phyloP scores from a whole-genome alignment of 2,888 invertebrate genomes.

The Macroteleia sp. region DNA sequence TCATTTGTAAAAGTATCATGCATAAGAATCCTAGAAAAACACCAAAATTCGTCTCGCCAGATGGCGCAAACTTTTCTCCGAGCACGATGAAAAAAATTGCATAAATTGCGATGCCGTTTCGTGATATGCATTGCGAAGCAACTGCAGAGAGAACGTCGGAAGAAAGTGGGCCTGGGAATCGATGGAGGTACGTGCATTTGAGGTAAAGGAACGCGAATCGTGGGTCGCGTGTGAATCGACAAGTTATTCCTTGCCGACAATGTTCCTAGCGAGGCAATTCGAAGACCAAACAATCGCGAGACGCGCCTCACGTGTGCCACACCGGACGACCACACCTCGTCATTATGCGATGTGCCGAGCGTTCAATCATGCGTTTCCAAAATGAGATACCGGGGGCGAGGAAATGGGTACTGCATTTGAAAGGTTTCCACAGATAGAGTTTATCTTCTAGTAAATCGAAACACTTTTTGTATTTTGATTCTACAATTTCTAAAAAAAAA shows the following conservation, averaged over 20 bases:
- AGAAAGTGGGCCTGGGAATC: constrained; percentile 66
- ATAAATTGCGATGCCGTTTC: constrained; percentile 45
- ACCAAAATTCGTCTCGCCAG: constrained; percentile 37
- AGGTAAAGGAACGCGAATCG: constrained; percentile 66
- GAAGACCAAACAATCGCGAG: constrained; percentile 69
- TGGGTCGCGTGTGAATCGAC: constrained; percentile 77
- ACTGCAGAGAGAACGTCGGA: constrained; percentile 30
- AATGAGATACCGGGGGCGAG: not conserved
- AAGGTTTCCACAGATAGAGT: too few species aligned
- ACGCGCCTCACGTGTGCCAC: constrained; percentile 67
- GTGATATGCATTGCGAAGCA: constrained; percentile 51
- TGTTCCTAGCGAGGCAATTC: constrained; percentile 70
- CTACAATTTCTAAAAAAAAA: too few species aligned
- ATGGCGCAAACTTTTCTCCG: constrained; percentile 35
- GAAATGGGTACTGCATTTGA: too few species aligned
- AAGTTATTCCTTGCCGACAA: constrained; percentile 68
- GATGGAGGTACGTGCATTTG: constrained; percentile 54
- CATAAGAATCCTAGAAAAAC: constrained; percentile 17
- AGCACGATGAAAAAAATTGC: constrained; percentile 30
- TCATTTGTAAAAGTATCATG: constrained; percentile 38
- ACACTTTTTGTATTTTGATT: too few species aligned
- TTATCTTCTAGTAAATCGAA: too few species aligned
- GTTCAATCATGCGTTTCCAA: constrained; percentile 22
- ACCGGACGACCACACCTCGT: constrained; percentile 44
- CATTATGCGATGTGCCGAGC: constrained; percentile 17